Evolutionary conservation across 2,797 vertebrate species (phyloP), one percentile per base, ranked within the genome.

Genomic region (Cirrhinus molitorella): DNA sequence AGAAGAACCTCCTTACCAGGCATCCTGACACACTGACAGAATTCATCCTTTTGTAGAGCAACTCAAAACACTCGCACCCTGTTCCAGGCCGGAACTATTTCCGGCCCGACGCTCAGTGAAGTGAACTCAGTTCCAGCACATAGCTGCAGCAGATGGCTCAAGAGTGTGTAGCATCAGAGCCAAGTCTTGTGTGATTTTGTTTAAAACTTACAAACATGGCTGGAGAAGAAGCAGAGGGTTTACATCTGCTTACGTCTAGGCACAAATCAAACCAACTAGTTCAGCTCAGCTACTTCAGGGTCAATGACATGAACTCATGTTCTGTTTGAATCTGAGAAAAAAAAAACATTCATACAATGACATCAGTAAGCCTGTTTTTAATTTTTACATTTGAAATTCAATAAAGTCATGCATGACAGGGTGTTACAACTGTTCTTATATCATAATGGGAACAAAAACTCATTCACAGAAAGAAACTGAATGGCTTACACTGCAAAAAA

Each of bases 251-350:
- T 17, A 85, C 1, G 17, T 25, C 55, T 49, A 85, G 59, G 53
- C 68, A 75, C 63, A 77, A 87, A 83, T 87, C 63, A 83, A 82
- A 79, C 85, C 43, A 63, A 83, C 81, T 79, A 85, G 13, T 85
- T 90, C 86, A 87, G 86, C 85, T 79, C 68, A 85, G 49, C 84
- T 85, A 57, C 6, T 74, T n/a, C 2, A 57, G 12, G 51, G 51
- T 37, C 31, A 57, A 40, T 37, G 49, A 19, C 28, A 37, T 34
- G 5, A 74, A 3, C 43, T 71, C 0, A 28, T 37, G 31, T 72
- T 19, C 19, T 21, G 17, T 31, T 34, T 72, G 16, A 23, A 37
- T 74, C 4, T 49, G 4, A 66, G 63, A 19, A 53, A 51, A 31
- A 67, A 49, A 73, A 73, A 21, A 14, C 2, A n/a, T 34, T 73